Evolutionary conservation across 2,797 vertebrate genomes (phyloP).

Genomic region (Podargus strigoides): DNA sequence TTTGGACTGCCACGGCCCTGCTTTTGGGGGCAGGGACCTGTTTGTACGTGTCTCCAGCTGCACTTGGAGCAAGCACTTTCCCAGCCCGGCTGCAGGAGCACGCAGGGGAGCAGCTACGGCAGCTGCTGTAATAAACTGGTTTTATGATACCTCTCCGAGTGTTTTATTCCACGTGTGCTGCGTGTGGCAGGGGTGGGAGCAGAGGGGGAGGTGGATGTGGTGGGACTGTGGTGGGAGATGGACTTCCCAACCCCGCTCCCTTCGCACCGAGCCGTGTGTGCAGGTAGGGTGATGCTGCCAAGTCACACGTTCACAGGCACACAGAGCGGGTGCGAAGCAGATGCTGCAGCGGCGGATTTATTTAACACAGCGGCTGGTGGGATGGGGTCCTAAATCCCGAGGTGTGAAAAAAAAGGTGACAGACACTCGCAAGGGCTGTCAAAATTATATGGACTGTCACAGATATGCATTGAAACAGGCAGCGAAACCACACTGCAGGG

Average conservation of each 20-base stretch:
- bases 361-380: not conserved
- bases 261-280: not conserved
- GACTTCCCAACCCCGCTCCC: not conserved
- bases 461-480: no score
- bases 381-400: not conserved
- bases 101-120: slow-evolving; percentile 32
- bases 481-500: not conserved
- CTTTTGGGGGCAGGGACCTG: not conserved
- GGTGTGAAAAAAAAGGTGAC: not conserved
- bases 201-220: not conserved
- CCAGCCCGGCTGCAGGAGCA: slow-evolving; percentile 1
- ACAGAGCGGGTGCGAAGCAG: not conserved
- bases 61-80: slow-evolving; percentile 53
- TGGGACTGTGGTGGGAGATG: accelerated
- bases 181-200: not conserved
- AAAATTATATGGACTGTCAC: accelerated
- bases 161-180: not conserved
- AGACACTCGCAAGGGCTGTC: no score
- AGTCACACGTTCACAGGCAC: accelerated
- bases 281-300: not conserved
- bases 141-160: slow-evolving; percentile 5
- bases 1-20: not conserved
- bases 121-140: slow-evolving; percentile 67
- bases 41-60: not conserved
- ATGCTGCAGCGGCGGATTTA: not conserved